These are phyloP conservation scores for Circus cinereus DNA, from an alignment of 2,797 vertebrate genomes.

Conservation along the genomic window DNA sequence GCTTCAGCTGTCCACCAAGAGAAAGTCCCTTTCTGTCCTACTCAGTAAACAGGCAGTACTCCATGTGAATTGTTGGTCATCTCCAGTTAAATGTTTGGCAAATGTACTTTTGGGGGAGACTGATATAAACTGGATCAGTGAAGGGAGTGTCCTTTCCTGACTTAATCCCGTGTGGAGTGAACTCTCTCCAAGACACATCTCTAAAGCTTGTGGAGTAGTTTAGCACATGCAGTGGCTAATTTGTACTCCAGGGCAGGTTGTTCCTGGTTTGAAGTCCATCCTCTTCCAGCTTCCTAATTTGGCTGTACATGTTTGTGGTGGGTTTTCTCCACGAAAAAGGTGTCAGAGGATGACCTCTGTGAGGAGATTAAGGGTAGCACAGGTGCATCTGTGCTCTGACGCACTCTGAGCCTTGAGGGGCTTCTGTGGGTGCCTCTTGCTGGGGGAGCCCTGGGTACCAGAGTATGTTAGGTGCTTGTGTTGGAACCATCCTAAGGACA, in stretches of 20 bases:
- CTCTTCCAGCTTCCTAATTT: not conserved
- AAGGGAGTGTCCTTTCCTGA: not conserved
- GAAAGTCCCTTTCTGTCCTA: not conserved
- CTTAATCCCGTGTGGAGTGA: not conserved
- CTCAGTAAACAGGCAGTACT: not conserved
- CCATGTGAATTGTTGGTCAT: not conserved
- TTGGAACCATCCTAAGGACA: not conserved
- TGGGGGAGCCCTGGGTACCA: not conserved
- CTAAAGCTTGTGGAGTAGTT: not conserved
- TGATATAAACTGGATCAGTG: not conserved
- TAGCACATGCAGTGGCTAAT: not conserved
- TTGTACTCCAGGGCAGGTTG: not conserved
- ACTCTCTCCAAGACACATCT: not conserved
- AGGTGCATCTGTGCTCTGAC: not conserved
- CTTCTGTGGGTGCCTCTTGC: not conserved
- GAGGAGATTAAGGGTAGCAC: not conserved
- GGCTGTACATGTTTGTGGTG: not conserved
- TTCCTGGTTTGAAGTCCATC: not conserved
- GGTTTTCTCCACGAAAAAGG: not conserved
- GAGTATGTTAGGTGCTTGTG: fast-evolving
- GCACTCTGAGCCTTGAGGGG: not conserved
- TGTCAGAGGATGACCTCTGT: not conserved
- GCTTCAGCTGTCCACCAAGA: not conserved
- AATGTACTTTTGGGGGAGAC: not conserved
- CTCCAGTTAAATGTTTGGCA: not conserved